Percentiles rank a stretch among this genome's conserved stretches.
Conservation (phyloP, 2,113 vertebrate genomes). For the Heteronetta atricapilla region DNA sequence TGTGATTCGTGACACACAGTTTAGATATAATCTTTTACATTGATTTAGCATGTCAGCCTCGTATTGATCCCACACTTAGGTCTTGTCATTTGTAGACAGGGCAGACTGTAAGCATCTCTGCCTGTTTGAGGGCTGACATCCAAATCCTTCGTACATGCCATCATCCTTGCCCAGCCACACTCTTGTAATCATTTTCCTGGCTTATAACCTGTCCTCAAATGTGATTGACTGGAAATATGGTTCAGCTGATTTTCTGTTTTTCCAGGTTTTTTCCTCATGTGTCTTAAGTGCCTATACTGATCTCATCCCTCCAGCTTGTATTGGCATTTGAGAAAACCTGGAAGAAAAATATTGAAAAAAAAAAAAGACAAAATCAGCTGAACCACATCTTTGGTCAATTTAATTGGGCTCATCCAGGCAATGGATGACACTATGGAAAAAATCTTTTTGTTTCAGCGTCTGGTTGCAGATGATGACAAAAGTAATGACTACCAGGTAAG, state of each 20-base stretch:
- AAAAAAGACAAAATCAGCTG: background rate
- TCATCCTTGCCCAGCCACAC: rapidly evolving
- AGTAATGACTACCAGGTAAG: background rate
- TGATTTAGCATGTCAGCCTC: slow-evolving; percentile 2
- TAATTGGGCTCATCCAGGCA: background rate
- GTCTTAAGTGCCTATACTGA: background rate
- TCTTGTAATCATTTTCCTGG: background rate
- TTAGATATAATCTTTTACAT: slow-evolving; percentile 8
- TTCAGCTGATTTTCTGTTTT: background rate
- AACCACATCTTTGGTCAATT: background rate
- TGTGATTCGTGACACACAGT: background rate
- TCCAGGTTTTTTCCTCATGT: background rate
- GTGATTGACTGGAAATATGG: background rate
- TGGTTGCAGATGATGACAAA: background rate
- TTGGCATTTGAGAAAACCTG: background rate
- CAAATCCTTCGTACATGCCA: background rate
- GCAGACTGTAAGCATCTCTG: background rate
- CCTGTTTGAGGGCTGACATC: background rate
- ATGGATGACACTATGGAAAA: background rate
- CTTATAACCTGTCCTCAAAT: background rate
- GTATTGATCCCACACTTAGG: background rate
- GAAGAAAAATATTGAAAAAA: background rate
- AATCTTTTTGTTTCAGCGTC: background rate
- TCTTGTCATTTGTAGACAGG: background rate
- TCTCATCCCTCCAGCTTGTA: background rate